Conservation (phyloP, 2,113 vertebrate species). For the Paedocypris sp. region DNA sequence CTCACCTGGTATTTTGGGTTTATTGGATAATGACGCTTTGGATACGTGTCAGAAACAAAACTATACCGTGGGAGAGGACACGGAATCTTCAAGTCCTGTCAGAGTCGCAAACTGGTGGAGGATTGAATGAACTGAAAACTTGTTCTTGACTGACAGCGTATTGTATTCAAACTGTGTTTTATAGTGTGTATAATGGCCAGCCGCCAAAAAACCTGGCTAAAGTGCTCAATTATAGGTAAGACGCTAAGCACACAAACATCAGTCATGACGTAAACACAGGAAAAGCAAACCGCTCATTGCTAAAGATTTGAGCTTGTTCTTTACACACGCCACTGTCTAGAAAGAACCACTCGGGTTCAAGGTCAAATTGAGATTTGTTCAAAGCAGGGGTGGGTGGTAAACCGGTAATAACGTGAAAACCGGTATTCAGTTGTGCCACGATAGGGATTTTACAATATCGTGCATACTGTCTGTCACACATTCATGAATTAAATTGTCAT, state of each 20-base stretch:
- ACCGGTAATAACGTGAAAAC: no score
- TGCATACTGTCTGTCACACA: no score
- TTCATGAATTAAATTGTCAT: no score
- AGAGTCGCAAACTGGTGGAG: background rate
- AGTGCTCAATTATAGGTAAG: background rate
- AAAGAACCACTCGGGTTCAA: no score
- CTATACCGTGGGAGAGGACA: slow-evolving; percentile 21
- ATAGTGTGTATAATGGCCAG: slow-evolving; percentile 36
- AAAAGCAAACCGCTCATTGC: background rate
- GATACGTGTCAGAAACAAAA: slow-evolving; percentile 42
- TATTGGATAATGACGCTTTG: background rate
- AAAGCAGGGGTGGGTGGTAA: no score
- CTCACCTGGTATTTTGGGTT: slow-evolving; percentile 43
- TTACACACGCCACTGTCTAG: no score
- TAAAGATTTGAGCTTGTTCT: background rate
- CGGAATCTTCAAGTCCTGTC: background rate
- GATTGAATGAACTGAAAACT: slow-evolving; percentile 21
- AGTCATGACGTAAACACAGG: background rate
- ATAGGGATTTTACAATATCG: no score
- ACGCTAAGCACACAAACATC: background rate
- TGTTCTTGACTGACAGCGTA: slow-evolving; percentile 7
- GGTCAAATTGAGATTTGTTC: no score
- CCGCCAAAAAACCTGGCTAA: slow-evolving; percentile 21
- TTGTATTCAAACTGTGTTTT: slow-evolving; percentile 1
- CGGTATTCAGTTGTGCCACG: no score